Evolutionary conservation across 2,113 vertebrate species (phyloP), one percentile per base, ranked within the genome.

Genomic region (Pteronura brasiliensis): DNA sequence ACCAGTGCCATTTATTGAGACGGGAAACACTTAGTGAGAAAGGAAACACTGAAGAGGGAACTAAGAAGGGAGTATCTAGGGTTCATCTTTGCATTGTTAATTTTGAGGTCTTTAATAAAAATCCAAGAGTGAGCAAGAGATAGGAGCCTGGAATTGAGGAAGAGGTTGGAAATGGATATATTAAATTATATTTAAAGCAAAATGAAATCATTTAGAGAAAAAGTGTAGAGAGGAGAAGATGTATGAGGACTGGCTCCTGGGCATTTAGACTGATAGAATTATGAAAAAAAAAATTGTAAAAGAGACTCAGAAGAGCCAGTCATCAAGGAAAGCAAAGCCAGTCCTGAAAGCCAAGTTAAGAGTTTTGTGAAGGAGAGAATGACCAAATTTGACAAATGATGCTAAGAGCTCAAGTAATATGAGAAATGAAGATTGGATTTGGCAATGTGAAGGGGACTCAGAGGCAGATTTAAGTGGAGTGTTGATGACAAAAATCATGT

Each of bases 121-220:
- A 93, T 91, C 4, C 23, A 88, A 83, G 25, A 65, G 49, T n/a
- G 90, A 20, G 2, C 36, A 76, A 36, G 47, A 82, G 67, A 85
- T 69, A 76, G 67, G 27, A 97, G 84, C 88, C 31, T 92, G 20
- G 17, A 85, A 76, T 92, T 96, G 39, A 92, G 23, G 17, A n/a
- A 10, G 80, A 67, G 49, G 9, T 94, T 94, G 71, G 20, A 81
- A 29, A 42, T 89, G 13, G 23, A 52, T 31, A 65, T 49, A 63
- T 71, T 92, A 57, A 10, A 90, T 63, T 95, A 6, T 93, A 92
- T 79, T 90, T 79, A 97, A 95, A 82, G 31, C 36, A 93, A 74
- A 74, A 14, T 71, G 17, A 93, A 90, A 87, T 97, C 17, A 79
- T 25, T 27, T 90, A 82, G 42, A 39, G 20, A 76, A 18, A 95